Conservation (phyloP, 2,797 vertebrate species). For the Anas bernieri region DNA sequence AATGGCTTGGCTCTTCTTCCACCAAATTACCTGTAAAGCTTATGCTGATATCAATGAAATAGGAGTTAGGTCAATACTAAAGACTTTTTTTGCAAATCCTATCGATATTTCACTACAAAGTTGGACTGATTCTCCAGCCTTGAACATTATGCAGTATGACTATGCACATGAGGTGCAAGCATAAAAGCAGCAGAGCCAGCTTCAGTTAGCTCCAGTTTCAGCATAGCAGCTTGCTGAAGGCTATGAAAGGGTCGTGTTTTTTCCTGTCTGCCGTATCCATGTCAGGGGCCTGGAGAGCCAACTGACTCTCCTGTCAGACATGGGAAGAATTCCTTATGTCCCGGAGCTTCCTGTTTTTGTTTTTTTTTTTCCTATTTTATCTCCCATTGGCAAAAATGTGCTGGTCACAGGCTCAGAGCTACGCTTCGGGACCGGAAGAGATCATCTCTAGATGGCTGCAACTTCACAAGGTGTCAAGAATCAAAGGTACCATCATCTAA, state of each 20-base stretch:
- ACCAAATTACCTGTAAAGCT: not conserved
- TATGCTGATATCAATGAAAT: not conserved
- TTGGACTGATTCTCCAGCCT: not conserved
- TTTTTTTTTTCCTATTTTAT: not conserved
- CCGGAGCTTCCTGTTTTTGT: not conserved
- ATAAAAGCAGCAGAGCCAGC: not conserved
- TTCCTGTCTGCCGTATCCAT: not conserved
- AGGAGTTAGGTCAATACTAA: not conserved
- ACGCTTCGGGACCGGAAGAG: not conserved
- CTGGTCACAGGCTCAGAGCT: not conserved
- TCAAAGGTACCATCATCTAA: not conserved
- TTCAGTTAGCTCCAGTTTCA: not conserved
- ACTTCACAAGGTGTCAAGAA: not conserved
- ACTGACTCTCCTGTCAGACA: not conserved
- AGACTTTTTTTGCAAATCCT: not conserved
- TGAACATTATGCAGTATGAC: not conserved
- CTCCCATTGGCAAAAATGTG: not conserved
- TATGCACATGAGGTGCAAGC: not conserved
- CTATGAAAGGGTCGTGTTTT: not conserved
- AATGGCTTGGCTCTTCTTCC: not conserved
- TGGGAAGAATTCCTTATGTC: not conserved
- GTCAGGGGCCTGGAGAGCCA: not conserved
- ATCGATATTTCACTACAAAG: fast-evolving
- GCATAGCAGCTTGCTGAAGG: not conserved
- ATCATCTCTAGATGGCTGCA: not conserved